phyloP scores from a whole-genome alignment of 1,140 invertebrate species.

The Riptortus pedestris region DNA sequence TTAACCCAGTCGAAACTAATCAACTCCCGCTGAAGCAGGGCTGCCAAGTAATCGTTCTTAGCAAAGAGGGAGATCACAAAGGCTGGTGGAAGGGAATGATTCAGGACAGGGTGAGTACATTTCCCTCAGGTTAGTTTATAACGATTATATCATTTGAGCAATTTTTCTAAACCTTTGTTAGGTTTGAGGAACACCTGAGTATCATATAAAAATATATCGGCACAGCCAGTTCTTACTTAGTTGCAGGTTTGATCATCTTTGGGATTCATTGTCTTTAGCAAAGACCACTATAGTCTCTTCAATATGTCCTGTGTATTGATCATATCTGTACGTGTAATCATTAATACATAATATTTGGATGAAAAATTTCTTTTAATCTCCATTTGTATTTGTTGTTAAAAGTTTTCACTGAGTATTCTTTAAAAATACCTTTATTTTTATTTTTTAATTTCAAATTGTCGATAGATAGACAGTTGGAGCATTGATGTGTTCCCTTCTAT shows the following conservation, averaged over 20 bases:
- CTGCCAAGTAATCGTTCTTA: constrained; percentile 63
- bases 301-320: too few relatives aligned
- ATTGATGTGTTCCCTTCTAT: too few relatives aligned
- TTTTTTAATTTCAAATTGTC: too few relatives aligned
- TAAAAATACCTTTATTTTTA: too few relatives aligned
- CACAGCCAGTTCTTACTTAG: neutral
- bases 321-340: too few relatives aligned
- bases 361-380: too few relatives aligned
- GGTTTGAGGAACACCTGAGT: neutral
- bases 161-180: neutral
- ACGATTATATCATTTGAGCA: neutral
- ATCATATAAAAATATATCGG: neutral
- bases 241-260: neutral
- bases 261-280: neutral
- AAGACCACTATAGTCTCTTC: neutral
- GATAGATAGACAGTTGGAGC: too few relatives aligned
- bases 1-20: constrained; percentile 57
- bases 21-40: constrained; percentile 67
- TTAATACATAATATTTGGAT: too few relatives aligned
- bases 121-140: too few relatives aligned
- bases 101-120: constrained; percentile 45
- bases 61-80: constrained; percentile 63
- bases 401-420: too few relatives aligned
- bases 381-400: too few relatives aligned
- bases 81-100: constrained; percentile 74